Evolutionary conservation across 2,888 invertebrate genomes (phyloP).

Genomic region (Dendrolimus pini): DNA sequence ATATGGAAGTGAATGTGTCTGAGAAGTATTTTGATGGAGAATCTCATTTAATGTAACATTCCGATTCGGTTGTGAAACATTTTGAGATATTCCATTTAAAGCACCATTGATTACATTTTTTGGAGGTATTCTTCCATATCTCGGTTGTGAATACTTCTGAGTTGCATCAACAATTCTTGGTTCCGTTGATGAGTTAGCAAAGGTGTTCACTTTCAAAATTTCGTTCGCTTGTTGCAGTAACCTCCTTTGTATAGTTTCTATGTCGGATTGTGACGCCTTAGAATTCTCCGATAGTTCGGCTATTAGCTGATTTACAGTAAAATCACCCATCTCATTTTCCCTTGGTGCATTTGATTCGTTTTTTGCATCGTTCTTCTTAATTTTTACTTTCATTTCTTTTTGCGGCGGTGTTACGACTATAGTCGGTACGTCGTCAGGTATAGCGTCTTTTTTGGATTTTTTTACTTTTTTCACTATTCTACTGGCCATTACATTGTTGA

Average conservation of each 20-base stretch:
- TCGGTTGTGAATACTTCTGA: slow-evolving; percentile 44
- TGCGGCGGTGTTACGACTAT: slow-evolving; percentile 58
- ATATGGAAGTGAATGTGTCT: neutral
- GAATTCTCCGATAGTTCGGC: slow-evolving; percentile 65
- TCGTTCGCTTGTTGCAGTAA: slow-evolving; percentile 65
- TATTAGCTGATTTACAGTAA: slow-evolving; percentile 62
- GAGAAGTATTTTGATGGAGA: slow-evolving; percentile 4
- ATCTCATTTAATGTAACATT: slow-evolving; percentile 4
- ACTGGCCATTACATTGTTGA: slow-evolving; percentile 80
- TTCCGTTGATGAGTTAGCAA: slow-evolving; percentile 43
- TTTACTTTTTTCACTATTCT: slow-evolving; percentile 85
- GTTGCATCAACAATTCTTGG: slow-evolving; percentile 51
- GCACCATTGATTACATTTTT: slow-evolving; percentile 35
- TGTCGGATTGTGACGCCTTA: slow-evolving; percentile 59
- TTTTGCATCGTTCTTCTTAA: slow-evolving; percentile 27
- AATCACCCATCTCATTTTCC: slow-evolving; percentile 46
- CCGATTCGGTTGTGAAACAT: slow-evolving; percentile 10
- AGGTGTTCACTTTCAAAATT: slow-evolving; percentile 67
- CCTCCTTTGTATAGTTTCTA: slow-evolving; percentile 62
- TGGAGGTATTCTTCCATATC: slow-evolving; percentile 52
- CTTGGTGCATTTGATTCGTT: slow-evolving; percentile 27
- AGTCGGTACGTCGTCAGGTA: slow-evolving; percentile 39
- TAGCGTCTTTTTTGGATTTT: slow-evolving; percentile 74
- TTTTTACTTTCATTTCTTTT: slow-evolving; percentile 58
- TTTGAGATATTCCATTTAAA: slow-evolving; percentile 22